Conservation (phyloP, 2,888 invertebrate genomes). For the Phymatocera aterrima region DNA sequence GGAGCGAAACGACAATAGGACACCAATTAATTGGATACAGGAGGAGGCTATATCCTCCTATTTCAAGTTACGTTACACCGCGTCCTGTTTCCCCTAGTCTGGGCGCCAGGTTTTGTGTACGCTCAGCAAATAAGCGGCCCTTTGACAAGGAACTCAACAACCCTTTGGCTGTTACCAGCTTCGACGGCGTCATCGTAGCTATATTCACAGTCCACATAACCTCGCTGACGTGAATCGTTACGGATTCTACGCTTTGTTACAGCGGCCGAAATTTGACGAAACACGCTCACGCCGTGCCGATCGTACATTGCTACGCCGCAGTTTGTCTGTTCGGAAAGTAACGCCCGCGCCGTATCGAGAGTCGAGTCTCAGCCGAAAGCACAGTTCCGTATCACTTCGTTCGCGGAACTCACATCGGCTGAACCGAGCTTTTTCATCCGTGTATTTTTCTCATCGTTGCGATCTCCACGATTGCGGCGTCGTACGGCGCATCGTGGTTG, state of each 20-base stretch:
- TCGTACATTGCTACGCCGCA: background rate
- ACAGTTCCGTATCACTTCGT: too few relatives aligned
- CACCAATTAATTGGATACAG: constrained; percentile 61
- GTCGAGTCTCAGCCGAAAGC: too few relatives aligned
- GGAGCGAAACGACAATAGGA: constrained; percentile 55
- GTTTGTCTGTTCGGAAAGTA: too few relatives aligned
- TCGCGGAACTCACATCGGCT: too few relatives aligned
- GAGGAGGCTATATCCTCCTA: constrained; percentile 56
- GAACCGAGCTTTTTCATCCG: too few relatives aligned
- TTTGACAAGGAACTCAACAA: constrained; percentile 29
- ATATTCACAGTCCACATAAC: background rate
- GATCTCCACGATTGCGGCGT: too few relatives aligned
- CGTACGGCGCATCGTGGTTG: too few relatives aligned
- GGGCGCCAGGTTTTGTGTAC: constrained; percentile 15
- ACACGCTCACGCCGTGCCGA: background rate
- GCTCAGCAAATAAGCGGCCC: constrained; percentile 30
- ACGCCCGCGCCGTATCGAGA: too few relatives aligned
- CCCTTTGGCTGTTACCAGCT: constrained; percentile 38
- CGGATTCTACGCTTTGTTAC: background rate
- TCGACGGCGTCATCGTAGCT: background rate
- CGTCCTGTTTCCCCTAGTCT: constrained; percentile 2
- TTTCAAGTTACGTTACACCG: constrained; percentile 47
- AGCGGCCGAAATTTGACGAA: background rate
- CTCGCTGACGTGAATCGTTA: background rate
- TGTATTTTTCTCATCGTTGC: too few relatives aligned